Evolutionary conservation across 2,888 invertebrate species (phyloP).

Genomic region (Leucophenga montana): DNA sequence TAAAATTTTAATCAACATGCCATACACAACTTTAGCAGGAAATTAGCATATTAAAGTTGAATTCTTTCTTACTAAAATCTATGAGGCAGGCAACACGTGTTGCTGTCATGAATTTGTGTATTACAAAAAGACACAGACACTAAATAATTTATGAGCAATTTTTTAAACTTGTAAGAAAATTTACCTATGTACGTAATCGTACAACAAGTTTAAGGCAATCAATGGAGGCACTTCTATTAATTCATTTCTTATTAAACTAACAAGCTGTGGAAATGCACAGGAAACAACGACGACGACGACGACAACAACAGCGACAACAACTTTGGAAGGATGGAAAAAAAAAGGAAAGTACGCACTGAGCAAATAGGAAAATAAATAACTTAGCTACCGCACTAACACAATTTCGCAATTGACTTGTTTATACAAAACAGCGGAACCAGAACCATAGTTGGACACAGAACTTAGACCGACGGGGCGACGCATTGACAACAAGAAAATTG

Average conservation of each 20-base stretch:
- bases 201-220: not conserved
- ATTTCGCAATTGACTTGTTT: conserved; percentile 38
- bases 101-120: conserved; percentile 16
- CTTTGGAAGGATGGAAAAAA: not conserved
- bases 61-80: not conserved
- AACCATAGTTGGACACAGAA: too few relatives aligned
- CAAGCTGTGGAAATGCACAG: conserved; percentile 4
- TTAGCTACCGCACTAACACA: conserved; percentile 30
- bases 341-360: not conserved
- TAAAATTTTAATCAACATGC: conserved; percentile 19
- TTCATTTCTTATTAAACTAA: conserved; percentile 2
- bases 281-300: not conserved
- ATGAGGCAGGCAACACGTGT: conserved; percentile 3
- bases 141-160: conserved; percentile 18
- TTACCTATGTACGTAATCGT: not conserved
- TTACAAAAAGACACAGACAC: not conserved
- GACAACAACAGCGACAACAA: not conserved
- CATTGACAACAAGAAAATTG: conserved; percentile 19
- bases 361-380: conserved; percentile 24
- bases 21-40: not conserved
- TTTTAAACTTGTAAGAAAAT: conserved; percentile 1
- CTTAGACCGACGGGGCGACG: not conserved
- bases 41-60: conserved; percentile 15
- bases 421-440: conserved; percentile 1
- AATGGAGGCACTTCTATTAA: not conserved